Conservation (phyloP, 2,888 invertebrate genomes). For the Cantharis flavilabris region DNA sequence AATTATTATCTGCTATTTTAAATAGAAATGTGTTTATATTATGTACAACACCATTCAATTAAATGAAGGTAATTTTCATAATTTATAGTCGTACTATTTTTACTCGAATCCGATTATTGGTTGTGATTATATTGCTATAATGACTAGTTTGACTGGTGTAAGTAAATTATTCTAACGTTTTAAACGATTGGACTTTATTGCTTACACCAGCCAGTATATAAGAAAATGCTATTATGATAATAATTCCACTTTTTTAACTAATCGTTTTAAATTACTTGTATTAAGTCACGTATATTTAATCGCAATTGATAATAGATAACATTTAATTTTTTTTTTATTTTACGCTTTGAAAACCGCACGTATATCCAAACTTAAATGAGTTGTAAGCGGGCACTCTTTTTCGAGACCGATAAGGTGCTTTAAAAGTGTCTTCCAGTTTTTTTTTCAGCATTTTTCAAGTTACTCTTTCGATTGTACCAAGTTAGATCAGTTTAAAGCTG, state of each 20-base stretch:
- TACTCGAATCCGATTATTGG: slow-evolving; percentile 2
- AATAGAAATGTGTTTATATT: neutral
- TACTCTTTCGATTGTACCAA: slow-evolving; percentile 12
- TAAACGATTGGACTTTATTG: slow-evolving; percentile 7
- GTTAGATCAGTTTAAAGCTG: slow-evolving; percentile 33
- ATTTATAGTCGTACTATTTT: neutral
- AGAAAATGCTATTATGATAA: neutral
- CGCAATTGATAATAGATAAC: neutral
- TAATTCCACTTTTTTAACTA: neutral
- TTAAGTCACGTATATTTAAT: neutral
- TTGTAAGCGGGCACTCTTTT: slow-evolving; percentile 36
- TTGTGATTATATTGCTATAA: neutral
- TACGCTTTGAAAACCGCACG: neutral
- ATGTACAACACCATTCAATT: neutral
- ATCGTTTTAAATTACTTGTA: neutral
- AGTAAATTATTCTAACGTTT: slow-evolving; percentile 15
- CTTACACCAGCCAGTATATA: neutral
- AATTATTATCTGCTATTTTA: neutral
- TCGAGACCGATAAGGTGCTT: slow-evolving; percentile 31
- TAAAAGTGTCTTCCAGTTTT: slow-evolving; percentile 18
- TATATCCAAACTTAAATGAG: slow-evolving; percentile 36
- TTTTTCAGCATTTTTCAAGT: slow-evolving; percentile 17
- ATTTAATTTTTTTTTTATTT: neutral
- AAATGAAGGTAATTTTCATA: neutral
- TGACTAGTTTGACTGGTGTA: slow-evolving; percentile 6